Evolutionary conservation across 2,888 invertebrate species (phyloP), one percentile per base, ranked within the genome.

Genomic region (Meteorus cinctellus): DNA sequence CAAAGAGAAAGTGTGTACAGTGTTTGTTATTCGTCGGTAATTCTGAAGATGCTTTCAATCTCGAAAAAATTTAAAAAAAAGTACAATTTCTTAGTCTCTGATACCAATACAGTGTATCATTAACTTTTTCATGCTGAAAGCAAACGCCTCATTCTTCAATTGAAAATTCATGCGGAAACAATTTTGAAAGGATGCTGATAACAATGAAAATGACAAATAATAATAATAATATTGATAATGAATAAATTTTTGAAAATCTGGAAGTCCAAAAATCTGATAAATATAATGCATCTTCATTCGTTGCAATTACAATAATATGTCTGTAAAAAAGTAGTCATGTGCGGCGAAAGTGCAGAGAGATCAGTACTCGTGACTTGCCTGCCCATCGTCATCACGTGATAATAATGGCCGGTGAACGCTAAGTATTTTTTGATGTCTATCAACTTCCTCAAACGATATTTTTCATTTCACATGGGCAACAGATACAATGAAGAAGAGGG

Each of bases 261-360:
- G 4, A 4, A 55, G 19, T 1, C 3, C 4, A n/a, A n/a, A n/a
- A 48, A 48, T 48, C 48, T n/a, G n/a, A 8, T 2, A 24, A 19
- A n/a, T 24, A 55, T 55, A 55, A 55, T 55, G 8, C 5, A 19
- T 55, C n/a, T 19, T 8, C 5, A 19, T n/a, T 55, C n/a, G 19
- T 6, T 55, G 19, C 2, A 19, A n/a, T 55, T 19, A 55, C 24
- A 55, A 55, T 55, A 24, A 55, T 55, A 55, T 55, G 8, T 55
- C n/a, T 55, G 19, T 55, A 55, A 19, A 19, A 19, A 55, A 19
- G 5, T 55, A 55, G 74, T 60, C 62, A 75, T 68, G 72, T 72
- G 72, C 72, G 73, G 76, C 76, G 76, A 76, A 76, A 76, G 76
- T 76, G 63, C 63, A 51, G 65, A 59, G 76, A 76, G 67, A 67